Base-by-base conservation (phyloP, 2,113 vertebrate species). In the Xiphophorus hellerii region DNA sequence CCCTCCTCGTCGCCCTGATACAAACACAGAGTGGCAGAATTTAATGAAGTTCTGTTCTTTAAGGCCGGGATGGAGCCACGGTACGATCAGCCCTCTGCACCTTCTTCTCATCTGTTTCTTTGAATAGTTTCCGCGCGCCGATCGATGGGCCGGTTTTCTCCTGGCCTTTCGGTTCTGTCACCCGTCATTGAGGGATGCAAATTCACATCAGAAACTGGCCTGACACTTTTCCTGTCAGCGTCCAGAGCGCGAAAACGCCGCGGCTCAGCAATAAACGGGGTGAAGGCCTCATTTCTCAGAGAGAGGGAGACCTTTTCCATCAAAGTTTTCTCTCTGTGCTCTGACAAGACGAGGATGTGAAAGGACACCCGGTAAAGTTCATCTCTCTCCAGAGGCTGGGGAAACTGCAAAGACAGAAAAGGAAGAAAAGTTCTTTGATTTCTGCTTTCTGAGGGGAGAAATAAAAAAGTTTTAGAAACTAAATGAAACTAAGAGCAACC, bases 31-130 rank as follows among this genome's bases (percentile, higher is more conserved):
- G 94, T 96, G 96, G 95, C 96, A 95, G 91, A 94, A 95, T 96
- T 93, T 97, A 97, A 99, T 98, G 97, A 98, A 98, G 97, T 97
- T 96, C 95, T 96, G 96, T 96, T 95, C 96, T 92, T 96, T 96
- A 96, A 96, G 93, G 94, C 92, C 84, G 65, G 62, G 67, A 35
- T 27, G 67, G 89, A 7, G 44, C 42, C 1, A 4, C 42, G 42
- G 42, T 17, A 5, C 3, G 93, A 71, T 93, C 94, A 95, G 95
- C 95, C 95, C 95, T 95, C 65, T 51, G 87, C 85, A 85, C 82
- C 82, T 85, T 44, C 80, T 33, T 78, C 84, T 97, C 95, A 96
- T 99, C 97, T 97, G 95, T 95, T 96, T 95, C 95, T 80, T 94
- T 96, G 97, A 97, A 97, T 96, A 95, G 95, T 97, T 97, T 97